phyloP scores from a whole-genome alignment of 1,140 invertebrate genomes.

The Halesus radiatus region DNA sequence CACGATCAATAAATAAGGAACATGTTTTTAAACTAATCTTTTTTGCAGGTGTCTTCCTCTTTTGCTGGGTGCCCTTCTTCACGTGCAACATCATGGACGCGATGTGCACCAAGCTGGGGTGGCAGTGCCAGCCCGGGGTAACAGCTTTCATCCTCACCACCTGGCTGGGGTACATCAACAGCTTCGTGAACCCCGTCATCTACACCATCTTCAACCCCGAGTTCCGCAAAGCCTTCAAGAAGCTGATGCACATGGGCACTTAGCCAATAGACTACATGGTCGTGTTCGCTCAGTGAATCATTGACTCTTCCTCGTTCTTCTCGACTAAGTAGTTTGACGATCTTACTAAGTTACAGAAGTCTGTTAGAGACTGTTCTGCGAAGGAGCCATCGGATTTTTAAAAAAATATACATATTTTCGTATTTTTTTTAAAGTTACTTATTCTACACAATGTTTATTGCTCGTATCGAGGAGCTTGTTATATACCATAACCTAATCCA shows the following conservation, averaged over 20 bases:
- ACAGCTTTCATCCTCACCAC: constrained; percentile 95
- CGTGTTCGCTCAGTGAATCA: constrained; percentile 60
- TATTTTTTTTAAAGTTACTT: no score
- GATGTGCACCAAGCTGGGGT: constrained; percentile 87
- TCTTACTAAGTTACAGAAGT: no score
- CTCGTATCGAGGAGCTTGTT: no score
- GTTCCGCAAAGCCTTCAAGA: constrained; percentile 98
- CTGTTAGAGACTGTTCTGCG: background rate
- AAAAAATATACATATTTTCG: no score
- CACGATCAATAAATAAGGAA: no score
- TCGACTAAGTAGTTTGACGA: background rate
- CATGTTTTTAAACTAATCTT: background rate
- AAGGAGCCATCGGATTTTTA: background rate
- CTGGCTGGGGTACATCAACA: constrained; percentile 99
- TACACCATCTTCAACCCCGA: constrained; percentile 99
- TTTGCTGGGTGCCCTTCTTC: constrained; percentile 99
- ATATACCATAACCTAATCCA: no score
- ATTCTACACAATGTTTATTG: no score
- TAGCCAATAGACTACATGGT: constrained; percentile 69
- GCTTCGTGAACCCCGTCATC: constrained; percentile 97
- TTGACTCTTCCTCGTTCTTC: background rate
- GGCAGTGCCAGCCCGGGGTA: constrained; percentile 87
- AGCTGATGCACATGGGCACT: constrained; percentile 83
- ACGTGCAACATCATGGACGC: constrained; percentile 97
- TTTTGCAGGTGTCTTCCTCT: constrained; percentile 87